These are phyloP conservation scores for Pterobdella sp. DNA, from an alignment of 2,888 invertebrate genomes.

Conservation along the genomic window DNA sequence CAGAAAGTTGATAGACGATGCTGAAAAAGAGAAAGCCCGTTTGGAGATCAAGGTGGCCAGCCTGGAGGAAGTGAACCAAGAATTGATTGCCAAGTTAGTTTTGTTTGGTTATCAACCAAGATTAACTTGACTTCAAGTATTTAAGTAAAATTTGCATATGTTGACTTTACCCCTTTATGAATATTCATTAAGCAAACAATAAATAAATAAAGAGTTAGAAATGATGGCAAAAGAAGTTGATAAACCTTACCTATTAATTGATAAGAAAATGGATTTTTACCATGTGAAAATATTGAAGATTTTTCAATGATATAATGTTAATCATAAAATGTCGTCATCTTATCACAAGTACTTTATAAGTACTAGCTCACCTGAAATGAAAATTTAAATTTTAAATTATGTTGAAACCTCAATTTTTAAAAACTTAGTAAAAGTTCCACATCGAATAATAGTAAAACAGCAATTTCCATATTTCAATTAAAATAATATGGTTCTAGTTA, in stretches of 20 bases:
- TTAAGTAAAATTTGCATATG: background rate
- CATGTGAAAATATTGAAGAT: background rate
- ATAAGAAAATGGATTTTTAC: background rate
- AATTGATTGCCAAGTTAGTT: slow-evolving; percentile 35
- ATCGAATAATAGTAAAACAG: too few relatives aligned
- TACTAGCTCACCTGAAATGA: too few relatives aligned
- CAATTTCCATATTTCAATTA: too few relatives aligned
- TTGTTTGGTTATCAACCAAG: background rate
- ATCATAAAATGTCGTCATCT: too few relatives aligned
- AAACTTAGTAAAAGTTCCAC: too few relatives aligned
- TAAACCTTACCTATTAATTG: background rate
- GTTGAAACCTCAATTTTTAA: too few relatives aligned
- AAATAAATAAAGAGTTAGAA: too few relatives aligned
- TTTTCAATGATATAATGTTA: background rate
- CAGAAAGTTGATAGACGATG: slow-evolving; percentile 52
- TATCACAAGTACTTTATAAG: too few relatives aligned
- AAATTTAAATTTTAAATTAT: too few relatives aligned
- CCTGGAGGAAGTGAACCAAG: slow-evolving; percentile 52
- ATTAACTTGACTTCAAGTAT: background rate
- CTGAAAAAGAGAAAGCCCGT: slow-evolving; percentile 53
- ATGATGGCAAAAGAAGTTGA: too few relatives aligned
- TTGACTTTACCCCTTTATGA: background rate
- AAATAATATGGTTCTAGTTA: too few relatives aligned
- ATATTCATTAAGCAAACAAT: background rate
- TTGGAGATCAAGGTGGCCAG: slow-evolving; percentile 52